Conservation (phyloP, 2,113 vertebrate genomes). For the Etheostoma cragini region DNA sequence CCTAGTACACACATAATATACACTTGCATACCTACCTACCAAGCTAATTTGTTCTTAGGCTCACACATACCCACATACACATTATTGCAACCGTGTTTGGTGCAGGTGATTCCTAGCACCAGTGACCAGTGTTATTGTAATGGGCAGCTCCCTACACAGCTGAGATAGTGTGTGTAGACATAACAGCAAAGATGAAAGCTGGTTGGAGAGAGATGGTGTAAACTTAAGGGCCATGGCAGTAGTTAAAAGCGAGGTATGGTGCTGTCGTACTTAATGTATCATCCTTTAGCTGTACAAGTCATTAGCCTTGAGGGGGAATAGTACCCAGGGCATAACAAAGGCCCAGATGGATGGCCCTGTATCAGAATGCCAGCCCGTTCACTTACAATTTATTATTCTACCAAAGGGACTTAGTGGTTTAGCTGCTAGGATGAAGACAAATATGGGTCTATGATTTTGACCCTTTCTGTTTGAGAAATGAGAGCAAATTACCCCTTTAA, state of each 20-base stretch:
- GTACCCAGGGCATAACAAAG: constrained; percentile 19
- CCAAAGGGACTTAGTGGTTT: constrained; percentile 14
- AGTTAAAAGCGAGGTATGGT: constrained; percentile 36
- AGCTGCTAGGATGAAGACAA: constrained; percentile 52
- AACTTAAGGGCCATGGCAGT: constrained; percentile 31
- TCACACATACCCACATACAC: not conserved
- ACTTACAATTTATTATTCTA: constrained; percentile 50
- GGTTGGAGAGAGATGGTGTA: constrained; percentile 44
- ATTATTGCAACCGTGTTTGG: not conserved
- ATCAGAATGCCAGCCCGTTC: constrained; percentile 35
- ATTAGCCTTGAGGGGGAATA: constrained; percentile 46
- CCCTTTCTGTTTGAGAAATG: constrained; percentile 49
- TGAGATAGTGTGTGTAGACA: constrained; percentile 68
- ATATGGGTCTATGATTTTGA: constrained; percentile 51
- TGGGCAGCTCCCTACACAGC: constrained; percentile 61
- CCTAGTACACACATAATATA: not conserved
- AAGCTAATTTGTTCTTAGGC: not conserved
- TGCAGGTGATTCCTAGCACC: constrained; percentile 55
- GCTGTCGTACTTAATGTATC: constrained; percentile 38
- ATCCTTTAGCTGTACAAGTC: constrained; percentile 16
- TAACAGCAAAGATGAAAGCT: constrained; percentile 77
- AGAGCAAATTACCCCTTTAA: constrained; percentile 28
- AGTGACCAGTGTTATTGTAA: constrained; percentile 46
- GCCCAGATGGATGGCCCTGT: constrained; percentile 39
- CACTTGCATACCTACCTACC: not conserved